These are phyloP conservation scores for Diogma glabrata DNA, from an alignment of 2,888 invertebrate species.

Conservation along the genomic window DNA sequence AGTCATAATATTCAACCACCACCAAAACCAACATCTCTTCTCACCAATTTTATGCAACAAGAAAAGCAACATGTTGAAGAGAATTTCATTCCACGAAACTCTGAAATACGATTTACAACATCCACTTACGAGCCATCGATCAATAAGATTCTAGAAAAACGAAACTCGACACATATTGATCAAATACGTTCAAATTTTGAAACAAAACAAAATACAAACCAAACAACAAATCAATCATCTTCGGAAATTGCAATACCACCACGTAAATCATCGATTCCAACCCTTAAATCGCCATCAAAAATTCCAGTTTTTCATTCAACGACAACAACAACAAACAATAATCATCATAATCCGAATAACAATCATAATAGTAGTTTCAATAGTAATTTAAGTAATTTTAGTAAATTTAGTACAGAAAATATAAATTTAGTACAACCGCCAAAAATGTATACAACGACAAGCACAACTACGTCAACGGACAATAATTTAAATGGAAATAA, in stretches of 20 bases:
- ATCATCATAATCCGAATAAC: conserved; percentile 20
- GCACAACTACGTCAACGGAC: background rate
- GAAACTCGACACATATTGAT: conserved; percentile 46
- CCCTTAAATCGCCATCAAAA: conserved; percentile 40
- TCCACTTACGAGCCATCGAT: conserved; percentile 47
- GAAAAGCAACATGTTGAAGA: conserved; percentile 13
- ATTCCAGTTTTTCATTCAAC: conserved; percentile 39
- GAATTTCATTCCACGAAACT: conserved; percentile 39
- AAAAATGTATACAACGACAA: conserved; percentile 22
- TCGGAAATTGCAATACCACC: conserved; percentile 33
- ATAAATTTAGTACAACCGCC: conserved; percentile 31
- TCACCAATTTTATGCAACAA: conserved; percentile 9
- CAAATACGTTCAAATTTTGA: conserved; percentile 39
- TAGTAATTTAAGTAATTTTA: conserved; percentile 36
- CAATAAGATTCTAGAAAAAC: conserved; percentile 33
- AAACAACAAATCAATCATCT: conserved; percentile 22
- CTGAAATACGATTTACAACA: conserved; percentile 50
- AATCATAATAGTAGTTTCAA: too few species aligned
- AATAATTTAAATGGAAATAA: conserved; percentile 21
- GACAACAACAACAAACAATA: conserved; percentile 39
- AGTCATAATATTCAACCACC: conserved; percentile 29
- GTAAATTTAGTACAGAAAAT: conserved; percentile 31
- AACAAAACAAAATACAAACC: conserved; percentile 25
- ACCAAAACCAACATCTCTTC: conserved; percentile 11
- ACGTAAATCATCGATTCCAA: conserved; percentile 12